phyloP scores from a whole-genome alignment of 2,113 vertebrate species.

The Leptodactylus fuscus region DNA sequence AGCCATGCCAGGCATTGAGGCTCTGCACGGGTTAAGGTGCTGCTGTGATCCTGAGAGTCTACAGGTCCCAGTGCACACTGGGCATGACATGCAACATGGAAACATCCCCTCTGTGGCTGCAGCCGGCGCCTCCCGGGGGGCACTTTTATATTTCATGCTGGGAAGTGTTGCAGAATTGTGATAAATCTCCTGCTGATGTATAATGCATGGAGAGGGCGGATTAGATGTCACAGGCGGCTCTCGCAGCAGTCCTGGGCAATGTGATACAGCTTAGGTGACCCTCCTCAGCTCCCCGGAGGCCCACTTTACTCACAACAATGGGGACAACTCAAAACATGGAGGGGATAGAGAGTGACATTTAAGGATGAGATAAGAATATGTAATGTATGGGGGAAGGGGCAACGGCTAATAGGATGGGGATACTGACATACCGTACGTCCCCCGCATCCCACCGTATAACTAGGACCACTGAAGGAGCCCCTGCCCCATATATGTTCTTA shows the following conservation, averaged over 20 bases:
- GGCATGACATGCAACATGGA: slow-evolving; percentile 40
- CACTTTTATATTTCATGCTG: slow-evolving; percentile 29
- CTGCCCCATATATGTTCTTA: no score
- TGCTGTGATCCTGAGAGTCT: not conserved
- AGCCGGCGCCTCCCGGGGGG: slow-evolving; percentile 6
- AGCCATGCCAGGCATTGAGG: no score
- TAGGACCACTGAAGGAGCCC: no score
- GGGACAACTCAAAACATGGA: slow-evolving; percentile 6
- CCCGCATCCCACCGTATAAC: not conserved
- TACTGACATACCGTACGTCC: no score
- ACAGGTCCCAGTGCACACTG: not conserved
- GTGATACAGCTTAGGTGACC: not conserved
- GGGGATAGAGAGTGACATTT: not conserved
- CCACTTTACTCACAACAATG: not conserved
- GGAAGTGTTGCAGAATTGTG: slow-evolving; percentile 5
- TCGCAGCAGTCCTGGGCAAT: not conserved
- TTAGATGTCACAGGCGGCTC: not conserved
- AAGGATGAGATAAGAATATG: slow-evolving; percentile 18
- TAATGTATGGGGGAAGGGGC: not conserved
- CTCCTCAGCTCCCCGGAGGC: not conserved
- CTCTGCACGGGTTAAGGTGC: not conserved
- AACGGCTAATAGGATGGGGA: no score
- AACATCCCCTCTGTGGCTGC: not conserved
- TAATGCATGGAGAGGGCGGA: slow-evolving; percentile 31
- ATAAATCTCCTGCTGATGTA: slow-evolving; percentile 45